These are phyloP conservation scores for Solea senegalensis DNA, from an alignment of 2,113 vertebrate genomes.

Conservation along the genomic window DNA sequence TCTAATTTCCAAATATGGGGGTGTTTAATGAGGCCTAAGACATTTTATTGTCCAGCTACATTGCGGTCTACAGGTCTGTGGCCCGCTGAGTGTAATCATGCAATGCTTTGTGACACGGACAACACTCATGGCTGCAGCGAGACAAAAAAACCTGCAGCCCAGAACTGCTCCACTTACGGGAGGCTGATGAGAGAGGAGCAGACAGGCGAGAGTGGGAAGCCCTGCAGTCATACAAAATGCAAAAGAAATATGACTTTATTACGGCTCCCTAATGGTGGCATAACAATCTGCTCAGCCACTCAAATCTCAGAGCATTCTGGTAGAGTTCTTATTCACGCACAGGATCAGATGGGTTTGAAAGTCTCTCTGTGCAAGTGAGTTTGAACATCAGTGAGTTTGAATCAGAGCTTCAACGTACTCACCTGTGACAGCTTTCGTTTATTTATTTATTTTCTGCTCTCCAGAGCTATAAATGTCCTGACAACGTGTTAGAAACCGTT, in stretches of 20 bases:
- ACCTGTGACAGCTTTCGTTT: slow-evolving; percentile 16
- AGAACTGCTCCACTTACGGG: slow-evolving; percentile 88
- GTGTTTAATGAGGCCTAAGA: slow-evolving; percentile 76
- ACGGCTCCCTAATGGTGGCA: slow-evolving; percentile 81
- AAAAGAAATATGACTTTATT: slow-evolving; percentile 87
- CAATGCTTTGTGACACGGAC: slow-evolving; percentile 71
- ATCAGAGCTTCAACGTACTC: slow-evolving; percentile 27
- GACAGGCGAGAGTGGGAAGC: slow-evolving; percentile 92
- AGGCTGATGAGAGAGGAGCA: slow-evolving; percentile 89
- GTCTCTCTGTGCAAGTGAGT: slow-evolving; percentile 25
- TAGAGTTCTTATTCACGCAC: slow-evolving; percentile 32
- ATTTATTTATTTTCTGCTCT: slow-evolving; percentile 12
- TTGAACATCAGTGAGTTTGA: slow-evolving; percentile 45
- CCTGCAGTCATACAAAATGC: slow-evolving; percentile 92
- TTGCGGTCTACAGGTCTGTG: slow-evolving; percentile 68
- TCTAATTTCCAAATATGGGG: slow-evolving; percentile 70
- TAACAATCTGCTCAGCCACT: slow-evolving; percentile 83
- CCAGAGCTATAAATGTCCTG: slow-evolving; percentile 13
- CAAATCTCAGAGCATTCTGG: slow-evolving; percentile 67
- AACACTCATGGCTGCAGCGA: slow-evolving; percentile 79
- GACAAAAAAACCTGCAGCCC: slow-evolving; percentile 83
- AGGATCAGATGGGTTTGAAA: slow-evolving; percentile 18
- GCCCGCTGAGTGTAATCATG: slow-evolving; percentile 65
- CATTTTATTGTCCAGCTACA: slow-evolving; percentile 66
- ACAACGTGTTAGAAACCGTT: slow-evolving; percentile 1